phyloP scores from a whole-genome alignment of 1,140 invertebrate genomes.

The Lasioglossum albipes region DNA sequence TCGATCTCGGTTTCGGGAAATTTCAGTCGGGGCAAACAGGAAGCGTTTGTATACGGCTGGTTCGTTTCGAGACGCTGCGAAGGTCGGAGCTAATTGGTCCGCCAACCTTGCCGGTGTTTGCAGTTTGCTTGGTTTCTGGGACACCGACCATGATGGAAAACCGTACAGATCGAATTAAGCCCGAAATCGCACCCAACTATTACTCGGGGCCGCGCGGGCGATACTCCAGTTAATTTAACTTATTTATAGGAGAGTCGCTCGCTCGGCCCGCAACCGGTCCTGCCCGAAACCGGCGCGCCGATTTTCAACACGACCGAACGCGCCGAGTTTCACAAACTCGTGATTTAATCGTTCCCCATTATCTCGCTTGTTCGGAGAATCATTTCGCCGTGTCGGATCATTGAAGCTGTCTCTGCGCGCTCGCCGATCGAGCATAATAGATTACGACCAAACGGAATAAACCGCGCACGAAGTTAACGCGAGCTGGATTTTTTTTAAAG shows the following conservation, averaged over 20 bases:
- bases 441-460: too few relatives aligned
- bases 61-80: slow-evolving; percentile 36
- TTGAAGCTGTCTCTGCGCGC: too few relatives aligned
- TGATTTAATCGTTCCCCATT: too few relatives aligned
- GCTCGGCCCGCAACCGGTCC: not conserved
- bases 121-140: slow-evolving; percentile 45
- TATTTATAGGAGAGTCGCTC: slow-evolving; percentile 1
- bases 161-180: slow-evolving; percentile 46
- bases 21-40: slow-evolving; percentile 38
- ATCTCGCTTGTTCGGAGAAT: too few relatives aligned
- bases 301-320: not conserved
- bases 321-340: not conserved
- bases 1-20: slow-evolving; percentile 42
- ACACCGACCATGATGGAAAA: slow-evolving; percentile 39
- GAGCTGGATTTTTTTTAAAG: too few relatives aligned
- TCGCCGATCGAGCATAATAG: too few relatives aligned
- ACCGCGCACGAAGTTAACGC: too few relatives aligned
- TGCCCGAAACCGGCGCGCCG: not conserved
- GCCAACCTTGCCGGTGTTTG: slow-evolving; percentile 41
- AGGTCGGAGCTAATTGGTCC: slow-evolving; percentile 45
- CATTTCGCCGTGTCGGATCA: too few relatives aligned
- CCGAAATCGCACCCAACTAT: slow-evolving; percentile 30
- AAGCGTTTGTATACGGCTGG: slow-evolving; percentile 33
- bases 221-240: slow-evolving; percentile 31
- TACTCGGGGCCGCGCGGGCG: not conserved